phyloP scores from a whole-genome alignment of 2,797 vertebrate genomes.

The Gobio occitaniae region DNA sequence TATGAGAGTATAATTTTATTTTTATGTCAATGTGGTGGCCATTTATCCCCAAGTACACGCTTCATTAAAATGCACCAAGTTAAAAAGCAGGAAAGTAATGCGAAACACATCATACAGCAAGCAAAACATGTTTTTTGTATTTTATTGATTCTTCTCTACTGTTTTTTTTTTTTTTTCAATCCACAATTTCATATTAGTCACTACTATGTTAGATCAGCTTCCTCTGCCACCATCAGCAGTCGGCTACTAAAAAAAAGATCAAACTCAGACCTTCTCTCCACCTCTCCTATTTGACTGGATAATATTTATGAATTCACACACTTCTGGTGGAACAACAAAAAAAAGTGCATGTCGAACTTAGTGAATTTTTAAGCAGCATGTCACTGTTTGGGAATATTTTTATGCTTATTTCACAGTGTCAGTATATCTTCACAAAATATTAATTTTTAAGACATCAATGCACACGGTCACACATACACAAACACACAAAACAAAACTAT shows the following conservation, averaged over 20 bases:
- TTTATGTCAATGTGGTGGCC: background rate
- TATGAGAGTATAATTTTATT: background rate
- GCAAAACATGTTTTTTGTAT: slow-evolving; percentile 55
- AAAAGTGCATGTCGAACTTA: slow-evolving; percentile 19
- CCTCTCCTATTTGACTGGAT: slow-evolving; percentile 54
- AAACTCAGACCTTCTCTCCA: slow-evolving; percentile 73
- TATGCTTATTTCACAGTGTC: slow-evolving; percentile 49
- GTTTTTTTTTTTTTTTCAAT: slow-evolving; percentile 77
- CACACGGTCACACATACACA: slow-evolving; percentile 7
- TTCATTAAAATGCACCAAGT: background rate
- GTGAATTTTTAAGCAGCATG: slow-evolving; percentile 34
- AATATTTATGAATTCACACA: slow-evolving; percentile 29
- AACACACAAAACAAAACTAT: slow-evolving; percentile 16
- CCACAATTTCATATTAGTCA: slow-evolving; percentile 87
- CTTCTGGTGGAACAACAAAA: slow-evolving; percentile 5
- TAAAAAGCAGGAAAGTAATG: background rate
- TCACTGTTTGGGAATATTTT: slow-evolving; percentile 35
- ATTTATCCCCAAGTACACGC: background rate
- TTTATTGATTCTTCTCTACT: slow-evolving; percentile 82
- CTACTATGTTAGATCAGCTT: slow-evolving; percentile 86
- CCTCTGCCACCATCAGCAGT: slow-evolving; percentile 85
- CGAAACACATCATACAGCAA: background rate
- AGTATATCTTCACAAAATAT: slow-evolving; percentile 19
- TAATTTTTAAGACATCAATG: slow-evolving; percentile 23
- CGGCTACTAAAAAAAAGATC: slow-evolving; percentile 82